Percentiles rank a stretch among this genome's conserved stretches.
Evolutionary conservation across 2,797 vertebrate species (phyloP).

Genomic region (Coreius guichenoti): DNA sequence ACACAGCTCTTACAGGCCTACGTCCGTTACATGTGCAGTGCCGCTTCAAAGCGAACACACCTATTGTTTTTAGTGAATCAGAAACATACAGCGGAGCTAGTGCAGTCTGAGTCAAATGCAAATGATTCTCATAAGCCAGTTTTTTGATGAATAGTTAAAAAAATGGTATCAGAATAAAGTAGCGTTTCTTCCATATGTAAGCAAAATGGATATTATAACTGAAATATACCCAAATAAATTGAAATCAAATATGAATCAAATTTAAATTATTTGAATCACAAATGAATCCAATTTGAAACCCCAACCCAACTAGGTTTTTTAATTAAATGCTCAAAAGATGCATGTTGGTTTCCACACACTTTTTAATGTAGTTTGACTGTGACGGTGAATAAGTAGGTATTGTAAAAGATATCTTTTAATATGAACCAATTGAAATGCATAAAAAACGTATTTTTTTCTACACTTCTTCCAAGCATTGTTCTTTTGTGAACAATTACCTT

Average conservation of each 20-base stretch:
- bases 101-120: neutral
- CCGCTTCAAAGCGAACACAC: too few species aligned
- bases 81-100: neutral
- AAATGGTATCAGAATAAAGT: neutral
- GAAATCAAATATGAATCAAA: neutral
- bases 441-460: neutral
- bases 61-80: neutral
- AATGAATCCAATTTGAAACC: neutral
- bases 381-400: neutral
- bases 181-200: neutral
- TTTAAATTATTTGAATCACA: neutral
- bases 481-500: conserved; percentile 8
- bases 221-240: neutral
- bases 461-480: conserved; percentile 35
- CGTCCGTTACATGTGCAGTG: too few species aligned
- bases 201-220: neutral
- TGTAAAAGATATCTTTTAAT: neutral
- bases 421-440: conserved; percentile 13
- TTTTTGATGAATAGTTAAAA: neutral
- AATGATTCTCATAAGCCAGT: neutral
- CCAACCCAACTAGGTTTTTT: neutral
- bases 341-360: neutral
- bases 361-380: neutral
- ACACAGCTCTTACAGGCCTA: too few species aligned
- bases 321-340: neutral